phyloP scores from a whole-genome alignment of 2,797 vertebrate species.

The Amazonetta brasiliensis region DNA sequence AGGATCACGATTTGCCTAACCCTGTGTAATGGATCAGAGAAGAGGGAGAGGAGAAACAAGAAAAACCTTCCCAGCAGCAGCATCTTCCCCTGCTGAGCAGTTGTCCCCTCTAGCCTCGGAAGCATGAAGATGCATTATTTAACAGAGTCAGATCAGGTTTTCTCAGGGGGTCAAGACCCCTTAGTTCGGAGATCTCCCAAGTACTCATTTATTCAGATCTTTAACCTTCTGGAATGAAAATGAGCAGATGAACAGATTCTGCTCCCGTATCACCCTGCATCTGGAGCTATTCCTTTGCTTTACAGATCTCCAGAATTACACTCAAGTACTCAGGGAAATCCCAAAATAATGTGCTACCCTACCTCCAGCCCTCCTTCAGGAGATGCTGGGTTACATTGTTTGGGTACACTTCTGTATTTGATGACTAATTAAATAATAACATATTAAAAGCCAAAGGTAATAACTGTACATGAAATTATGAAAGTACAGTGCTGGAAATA shows the following conservation, averaged over 20 bases:
- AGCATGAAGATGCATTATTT: not conserved
- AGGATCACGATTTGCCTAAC: not conserved
- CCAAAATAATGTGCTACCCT: not conserved
- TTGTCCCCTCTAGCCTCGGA: not conserved
- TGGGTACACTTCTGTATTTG: not conserved
- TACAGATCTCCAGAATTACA: not conserved
- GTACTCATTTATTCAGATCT: not conserved
- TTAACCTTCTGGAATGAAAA: not conserved
- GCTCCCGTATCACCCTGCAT: not conserved
- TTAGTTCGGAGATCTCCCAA: not conserved
- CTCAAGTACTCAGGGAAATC: not conserved
- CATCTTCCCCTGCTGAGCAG: not conserved
- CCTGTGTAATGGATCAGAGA: not conserved
- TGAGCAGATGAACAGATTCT: not conserved
- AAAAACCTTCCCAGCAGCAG: not conserved
- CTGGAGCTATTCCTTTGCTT: not conserved
- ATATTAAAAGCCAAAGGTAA: slow-evolving; percentile 3
- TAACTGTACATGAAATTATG: not conserved
- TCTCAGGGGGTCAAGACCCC: not conserved
- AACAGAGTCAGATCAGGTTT: not conserved
- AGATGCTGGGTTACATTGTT: not conserved
- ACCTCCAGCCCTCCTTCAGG: not conserved
- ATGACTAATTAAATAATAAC: slow-evolving; percentile 14
- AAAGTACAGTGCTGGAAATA: not conserved
- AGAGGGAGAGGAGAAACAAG: not conserved